phyloP scores from a whole-genome alignment of 1,140 invertebrate species.

The Paraescarpia echinospica region DNA sequence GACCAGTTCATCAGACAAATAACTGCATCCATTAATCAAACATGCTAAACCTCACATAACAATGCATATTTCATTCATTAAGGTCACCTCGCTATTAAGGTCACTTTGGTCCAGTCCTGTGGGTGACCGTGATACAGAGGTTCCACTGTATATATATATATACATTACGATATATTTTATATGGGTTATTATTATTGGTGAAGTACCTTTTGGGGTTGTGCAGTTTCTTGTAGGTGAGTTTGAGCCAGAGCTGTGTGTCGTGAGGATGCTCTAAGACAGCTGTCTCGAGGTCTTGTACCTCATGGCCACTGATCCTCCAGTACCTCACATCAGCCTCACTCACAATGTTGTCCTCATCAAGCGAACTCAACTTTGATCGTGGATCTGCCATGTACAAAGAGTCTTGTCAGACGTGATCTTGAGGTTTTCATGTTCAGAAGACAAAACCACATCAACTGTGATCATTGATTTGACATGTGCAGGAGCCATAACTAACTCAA shows the following conservation, averaged over 20 bases:
- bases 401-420: neutral
- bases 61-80: too few species aligned
- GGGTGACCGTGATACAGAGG: too few species aligned
- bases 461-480: neutral
- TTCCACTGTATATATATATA: too few species aligned
- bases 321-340: conserved; percentile 46
- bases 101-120: too few species aligned
- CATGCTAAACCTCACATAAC: too few species aligned
- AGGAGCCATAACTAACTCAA: neutral
- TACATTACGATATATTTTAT: neutral
- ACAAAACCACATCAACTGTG: neutral
- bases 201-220: conserved; percentile 26
- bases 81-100: too few species aligned
- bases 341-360: conserved; percentile 35
- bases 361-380: neutral
- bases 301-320: conserved; percentile 36
- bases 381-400: conserved; percentile 2
- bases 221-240: conserved; percentile 50
- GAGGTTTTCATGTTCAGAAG: neutral
- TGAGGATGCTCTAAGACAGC: conserved; percentile 42
- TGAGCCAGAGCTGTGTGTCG: conserved; percentile 47
- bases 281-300: conserved; percentile 43
- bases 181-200: neutral
- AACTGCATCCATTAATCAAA: too few species aligned
- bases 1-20: too few species aligned